Evolutionary conservation across 2,888 invertebrate species (phyloP), one percentile per base, ranked within the genome.

Genomic region (Atherix ibis): DNA sequence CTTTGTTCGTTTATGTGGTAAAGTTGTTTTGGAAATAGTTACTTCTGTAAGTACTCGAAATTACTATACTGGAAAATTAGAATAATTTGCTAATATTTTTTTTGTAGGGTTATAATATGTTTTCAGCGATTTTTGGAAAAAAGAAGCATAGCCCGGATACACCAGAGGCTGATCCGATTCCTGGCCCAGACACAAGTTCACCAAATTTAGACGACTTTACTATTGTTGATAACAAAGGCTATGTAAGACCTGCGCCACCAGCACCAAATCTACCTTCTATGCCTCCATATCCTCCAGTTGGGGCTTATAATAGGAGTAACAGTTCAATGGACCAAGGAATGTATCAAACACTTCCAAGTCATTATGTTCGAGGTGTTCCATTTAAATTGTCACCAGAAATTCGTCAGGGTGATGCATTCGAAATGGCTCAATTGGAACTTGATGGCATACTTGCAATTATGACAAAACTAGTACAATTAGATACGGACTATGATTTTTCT

Each of bases 341-440:
- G 9, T 19, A 19, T 19, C 4, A 17, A 9, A 12, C 8, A 18
- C 17, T 6, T 2, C 35, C 33, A 4, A 22, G 30, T 3, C 29
- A 33, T n/a, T 40, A 34, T 16, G 13, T 37, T 14, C 29, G 35
- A 2, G 37, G 34, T 10, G 33, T 40, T 4, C 40, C 40, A 1
- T 40, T 40, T 24, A 37, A 40, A 27, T 16, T 40, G 18, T 18
- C 40, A 3, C 14, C 35, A 9, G 33, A 37, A 13, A 26, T 40
- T 12, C 10, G 28, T 12, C 15, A 27, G 10, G 28, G 28, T 10
- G 33, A 40, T 6, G 9, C 31, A 5, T 31, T 35, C 18, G 34
- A 32, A 18, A 12, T 16, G 3, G 13, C 30, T 2, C 40, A 40
- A 28, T 24, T 35, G 13, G 29, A 38, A 27, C 17, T 40, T 8